Base-by-base conservation (phyloP, 2,888 invertebrate species). In the Tridacna crocea region DNA sequence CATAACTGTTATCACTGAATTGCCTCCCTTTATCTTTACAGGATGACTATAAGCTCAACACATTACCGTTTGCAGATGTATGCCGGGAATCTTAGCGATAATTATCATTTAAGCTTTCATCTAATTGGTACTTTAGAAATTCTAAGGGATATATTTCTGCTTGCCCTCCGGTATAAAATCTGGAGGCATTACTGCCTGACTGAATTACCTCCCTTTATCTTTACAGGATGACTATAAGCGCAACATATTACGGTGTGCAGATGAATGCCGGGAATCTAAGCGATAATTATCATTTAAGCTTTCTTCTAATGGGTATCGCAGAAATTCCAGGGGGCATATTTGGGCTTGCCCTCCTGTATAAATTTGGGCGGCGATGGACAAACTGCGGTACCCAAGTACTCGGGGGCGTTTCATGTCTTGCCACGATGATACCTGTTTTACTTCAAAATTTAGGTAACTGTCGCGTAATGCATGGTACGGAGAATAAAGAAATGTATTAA, bases 171-270 rank as follows among this genome's bases (percentile, higher is more conserved):
- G n/a, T n/a, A n/a, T n/a, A n/a, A n/a, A n/a, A n/a, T n/a, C n/a
- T n/a, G n/a, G n/a, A n/a, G n/a, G n/a, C n/a, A n/a, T n/a, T n/a
- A n/a, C n/a, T n/a, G n/a, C n/a, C n/a, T n/a, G n/a, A n/a, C n/a
- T n/a, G 36, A 36, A 36, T 36, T 36, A 36, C 8, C 55, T 55
- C 61, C 61, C n/a, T 22, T 24, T 24, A 22, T 61, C 22, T 10
- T 74, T 74, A 24, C 77, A 93, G 94, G 98, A 95, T 97, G 79
- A 97, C 97, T 0, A 97, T 97, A 79, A 97, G 98, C 2, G 95
- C 98, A 92, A 97, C 97, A 87, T 97, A 98, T 95, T 98, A 97
- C 92, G 98, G 98, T 0, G 96, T 98, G 96, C 97, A 88, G 95
- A 97, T 1, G 83, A 88, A 87, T 63, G 70, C 83, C 0, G 83